Conservation (phyloP, 2,797 vertebrate species). For the Danio kyathit region DNA sequence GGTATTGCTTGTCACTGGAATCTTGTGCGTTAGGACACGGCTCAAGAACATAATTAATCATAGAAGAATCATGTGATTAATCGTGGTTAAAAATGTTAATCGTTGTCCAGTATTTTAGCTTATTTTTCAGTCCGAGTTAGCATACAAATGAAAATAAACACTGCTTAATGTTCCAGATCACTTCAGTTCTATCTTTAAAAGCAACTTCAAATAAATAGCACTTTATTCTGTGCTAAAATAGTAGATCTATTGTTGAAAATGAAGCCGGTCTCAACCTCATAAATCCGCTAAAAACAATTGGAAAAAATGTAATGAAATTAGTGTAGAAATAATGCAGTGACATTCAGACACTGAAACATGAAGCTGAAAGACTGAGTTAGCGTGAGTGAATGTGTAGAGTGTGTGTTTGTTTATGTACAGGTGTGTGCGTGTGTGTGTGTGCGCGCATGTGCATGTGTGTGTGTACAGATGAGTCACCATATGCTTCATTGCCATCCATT, state of each 20-base stretch:
- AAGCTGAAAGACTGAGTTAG: neutral
- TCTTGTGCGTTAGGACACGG: too few relatives aligned
- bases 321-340: too few relatives aligned
- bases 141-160: too few relatives aligned
- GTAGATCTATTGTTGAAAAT: neutral
- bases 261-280: neutral
- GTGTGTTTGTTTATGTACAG: conserved; percentile 4
- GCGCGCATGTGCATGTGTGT: neutral
- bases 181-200: neutral
- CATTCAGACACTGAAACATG: neutral
- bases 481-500: conserved; percentile 20
- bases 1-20: too few relatives aligned
- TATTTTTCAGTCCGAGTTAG: too few relatives aligned
- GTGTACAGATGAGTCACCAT: conserved; percentile 42
- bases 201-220: neutral
- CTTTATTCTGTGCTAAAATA: neutral
- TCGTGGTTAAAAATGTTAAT: too few relatives aligned
- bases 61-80: too few relatives aligned
- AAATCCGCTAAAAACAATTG: too few relatives aligned
- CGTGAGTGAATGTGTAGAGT: neutral
- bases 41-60: too few relatives aligned
- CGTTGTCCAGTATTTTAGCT: too few relatives aligned
- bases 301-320: too few relatives aligned
- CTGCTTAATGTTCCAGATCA: neutral
- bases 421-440: too few relatives aligned